These are phyloP conservation scores for Podiceps cristatus DNA, from an alignment of 2,113 vertebrate species.

Conservation along the genomic window DNA sequence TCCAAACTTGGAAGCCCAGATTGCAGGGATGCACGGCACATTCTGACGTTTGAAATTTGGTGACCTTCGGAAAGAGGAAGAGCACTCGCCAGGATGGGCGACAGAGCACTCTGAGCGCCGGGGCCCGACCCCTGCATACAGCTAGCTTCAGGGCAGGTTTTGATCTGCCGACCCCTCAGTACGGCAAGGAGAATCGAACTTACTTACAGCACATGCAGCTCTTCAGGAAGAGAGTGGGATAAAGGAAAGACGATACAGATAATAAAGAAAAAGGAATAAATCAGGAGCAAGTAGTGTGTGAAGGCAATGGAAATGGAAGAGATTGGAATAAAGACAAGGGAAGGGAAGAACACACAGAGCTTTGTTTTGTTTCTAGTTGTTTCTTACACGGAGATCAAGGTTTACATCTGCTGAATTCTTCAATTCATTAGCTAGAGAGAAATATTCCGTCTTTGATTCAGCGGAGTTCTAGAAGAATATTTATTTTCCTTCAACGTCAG, in stretches of 20 bases:
- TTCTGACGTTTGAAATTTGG: not conserved
- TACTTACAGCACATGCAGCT: not conserved
- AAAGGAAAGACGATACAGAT: not conserved
- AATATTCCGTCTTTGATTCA: not conserved
- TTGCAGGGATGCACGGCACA: not conserved
- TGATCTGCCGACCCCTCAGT: not conserved
- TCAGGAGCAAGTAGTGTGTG: not conserved
- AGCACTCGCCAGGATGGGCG: not conserved
- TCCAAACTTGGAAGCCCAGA: too few relatives aligned
- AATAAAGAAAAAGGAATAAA: not conserved
- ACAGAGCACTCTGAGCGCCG: not conserved
- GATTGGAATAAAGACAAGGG: not conserved
- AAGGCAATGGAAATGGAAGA: not conserved
- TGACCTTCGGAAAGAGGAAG: not conserved
- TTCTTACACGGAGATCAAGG: not conserved
- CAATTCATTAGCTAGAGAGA: not conserved
- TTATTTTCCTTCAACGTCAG: not conserved
- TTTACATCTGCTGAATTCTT: not conserved
- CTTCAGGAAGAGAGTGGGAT: not conserved
- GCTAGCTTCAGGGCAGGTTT: not conserved
- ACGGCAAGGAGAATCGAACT: not conserved
- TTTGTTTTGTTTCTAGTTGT: not conserved
- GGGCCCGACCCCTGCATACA: not conserved
- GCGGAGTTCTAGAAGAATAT: rapidly evolving
- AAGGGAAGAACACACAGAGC: not conserved